Conservation (phyloP, 2,888 invertebrate genomes). For the Laspeyria flexula region DNA sequence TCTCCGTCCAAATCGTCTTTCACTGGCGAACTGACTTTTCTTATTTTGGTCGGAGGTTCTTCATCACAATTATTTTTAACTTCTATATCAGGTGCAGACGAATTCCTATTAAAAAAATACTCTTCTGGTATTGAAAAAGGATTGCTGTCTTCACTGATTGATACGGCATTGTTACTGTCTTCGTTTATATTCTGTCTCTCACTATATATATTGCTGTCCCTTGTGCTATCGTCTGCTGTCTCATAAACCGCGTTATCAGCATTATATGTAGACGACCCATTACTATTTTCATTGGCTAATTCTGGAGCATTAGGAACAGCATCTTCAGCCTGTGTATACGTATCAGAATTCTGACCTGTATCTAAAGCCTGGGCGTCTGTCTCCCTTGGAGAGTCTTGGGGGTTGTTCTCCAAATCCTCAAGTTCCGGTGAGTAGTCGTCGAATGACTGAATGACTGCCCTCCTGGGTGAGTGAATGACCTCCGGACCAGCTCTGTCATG, state of each 20-base stretch:
- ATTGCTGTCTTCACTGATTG: conserved; percentile 5
- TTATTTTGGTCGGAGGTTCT: conserved; percentile 66
- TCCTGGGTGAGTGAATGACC: conserved; percentile 38
- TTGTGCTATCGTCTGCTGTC: not conserved
- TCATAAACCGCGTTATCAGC: not conserved
- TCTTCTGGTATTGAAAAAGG: conserved; percentile 17
- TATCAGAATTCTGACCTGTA: conserved; percentile 9
- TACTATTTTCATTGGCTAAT: conserved; percentile 10
- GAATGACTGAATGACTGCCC: conserved; percentile 47
- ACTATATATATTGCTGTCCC: not conserved
- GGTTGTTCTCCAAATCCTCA: not conserved
- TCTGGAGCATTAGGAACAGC: not conserved
- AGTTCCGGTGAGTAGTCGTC: conserved; percentile 5
- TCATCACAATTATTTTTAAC: conserved; percentile 36
- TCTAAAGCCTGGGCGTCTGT: not conserved
- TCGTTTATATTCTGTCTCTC: not conserved
- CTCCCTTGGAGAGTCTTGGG: too few species aligned
- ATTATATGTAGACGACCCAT: conserved; percentile 1
- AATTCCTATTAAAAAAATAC: too few species aligned
- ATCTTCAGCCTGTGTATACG: not conserved
- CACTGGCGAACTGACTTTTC: conserved; percentile 57
- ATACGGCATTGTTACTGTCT: not conserved
- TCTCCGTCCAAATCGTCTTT: conserved; percentile 87
- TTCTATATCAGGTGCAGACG: conserved; percentile 29
- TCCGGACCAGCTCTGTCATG: conserved; percentile 37